Evolutionary conservation across 2,113 vertebrate genomes (phyloP).

Genomic region (Caranx ignobilis): DNA sequence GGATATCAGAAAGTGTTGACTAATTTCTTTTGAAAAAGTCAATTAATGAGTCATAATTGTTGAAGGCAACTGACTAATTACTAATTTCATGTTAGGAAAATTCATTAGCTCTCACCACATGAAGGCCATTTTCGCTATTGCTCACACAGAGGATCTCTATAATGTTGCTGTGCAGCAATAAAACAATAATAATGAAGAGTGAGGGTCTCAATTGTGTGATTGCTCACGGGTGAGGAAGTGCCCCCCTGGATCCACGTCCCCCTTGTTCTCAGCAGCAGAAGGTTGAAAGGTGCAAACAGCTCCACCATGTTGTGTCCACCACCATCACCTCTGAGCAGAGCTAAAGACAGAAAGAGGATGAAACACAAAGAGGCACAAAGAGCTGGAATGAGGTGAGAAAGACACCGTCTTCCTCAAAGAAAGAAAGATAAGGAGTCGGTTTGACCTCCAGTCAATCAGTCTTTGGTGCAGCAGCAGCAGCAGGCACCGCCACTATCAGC

Average conservation of each 20-base stretch:
- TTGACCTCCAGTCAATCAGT: conserved; percentile 65
- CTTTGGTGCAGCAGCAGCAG: conserved; percentile 75
- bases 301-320: neutral
- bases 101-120: too few species aligned
- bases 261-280: neutral
- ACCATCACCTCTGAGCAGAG: conserved; percentile 27
- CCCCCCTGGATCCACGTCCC: too few species aligned
- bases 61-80: too few species aligned
- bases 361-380: neutral
- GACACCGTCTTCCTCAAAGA: conserved; percentile 27
- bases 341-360: conserved; percentile 21
- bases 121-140: too few species aligned
- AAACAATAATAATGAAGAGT: too few species aligned
- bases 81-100: too few species aligned
- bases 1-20: neutral
- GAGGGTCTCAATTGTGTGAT: too few species aligned
- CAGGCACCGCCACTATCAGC: conserved; percentile 81
- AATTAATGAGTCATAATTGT: too few species aligned
- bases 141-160: too few species aligned
- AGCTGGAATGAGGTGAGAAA: conserved; percentile 31
- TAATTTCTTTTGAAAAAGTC: too few species aligned
- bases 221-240: too few species aligned
- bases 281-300: conserved; percentile 31
- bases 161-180: too few species aligned
- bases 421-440: conserved; percentile 59